Evolutionary conservation across 2,113 vertebrate species (phyloP), one percentile per base, ranked within the genome.

Genomic region (Leptobrachium ailaonicum): DNA sequence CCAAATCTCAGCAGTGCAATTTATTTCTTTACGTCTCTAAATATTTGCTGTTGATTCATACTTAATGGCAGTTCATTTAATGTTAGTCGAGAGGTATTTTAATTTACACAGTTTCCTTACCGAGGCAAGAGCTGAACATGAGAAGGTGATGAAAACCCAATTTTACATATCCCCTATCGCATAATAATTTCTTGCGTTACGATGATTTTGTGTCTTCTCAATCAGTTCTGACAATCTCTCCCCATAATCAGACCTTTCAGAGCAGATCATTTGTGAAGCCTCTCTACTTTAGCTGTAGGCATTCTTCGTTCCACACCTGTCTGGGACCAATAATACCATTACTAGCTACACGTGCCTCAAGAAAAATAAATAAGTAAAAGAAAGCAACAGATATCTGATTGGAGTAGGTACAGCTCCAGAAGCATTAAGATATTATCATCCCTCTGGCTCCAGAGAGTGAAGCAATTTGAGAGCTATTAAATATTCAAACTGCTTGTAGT

Each of bases 31-130:
- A 45, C 77, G 56, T 80, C 62, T 73, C 77, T 73, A 80, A 80
- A 80, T 80, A 80, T 80, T 80, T 80, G 62, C 70, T 80, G 70
- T 66, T 50, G 77, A 80, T 67, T 73, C 62, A 44, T 67, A 43
- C 62, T 71, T 66, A 66, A 80, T 73, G 50, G 62, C 77, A 80
- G 45, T 78, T 78, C 54, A 78, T 78, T 71, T 78, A 78, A 80
- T 80, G 63, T 73, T 40, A 41, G n/a, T 58, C 66, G 77, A 67
- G 67, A 73, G 56, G n/a, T 73, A 73, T 69, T 80, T 44, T 80
- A 73, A 73, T 80, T 80, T 77, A 58, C 75, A 67, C 40, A 20
- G 66, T 69, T 77, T 77, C 50, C 47, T 66, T 70, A 45, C 6
- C 12, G 40, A 56, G 45, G 77, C 40, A 67, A 64, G 43, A 11